Base-by-base conservation (phyloP, 2,888 invertebrate genomes). In the Leptinotarsa peninsularis region DNA sequence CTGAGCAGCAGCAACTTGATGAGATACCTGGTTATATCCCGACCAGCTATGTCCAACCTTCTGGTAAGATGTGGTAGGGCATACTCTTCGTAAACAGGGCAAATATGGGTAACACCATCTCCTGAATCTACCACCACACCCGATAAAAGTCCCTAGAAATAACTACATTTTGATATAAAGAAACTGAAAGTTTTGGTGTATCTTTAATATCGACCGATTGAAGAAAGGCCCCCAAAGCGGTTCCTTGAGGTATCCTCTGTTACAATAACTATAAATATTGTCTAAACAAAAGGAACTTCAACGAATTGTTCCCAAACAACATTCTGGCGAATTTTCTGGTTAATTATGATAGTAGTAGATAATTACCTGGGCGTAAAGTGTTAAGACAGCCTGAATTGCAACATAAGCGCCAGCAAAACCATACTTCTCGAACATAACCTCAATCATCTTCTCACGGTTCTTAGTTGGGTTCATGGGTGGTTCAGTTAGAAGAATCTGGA, bases 101-200 rank as follows among this genome's bases (percentile, higher is more conserved):
- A 99, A 78, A 99, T 98, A 88, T 99, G 99, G 4, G 99, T 99
- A 0, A 99, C 99, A 67, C 99, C 99, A 87, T 99, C 99, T 1
- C 99, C 99, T 4, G 98, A 98, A 89, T 99, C 99, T 0, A 99
- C 97, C 0, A 99, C 99, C 0, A 99, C 98, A 15, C 99, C 99
- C 15, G 98, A 99, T 75, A 98, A 92, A 21, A 99, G 91, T 70
- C 99, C 98, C 88, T 88, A 23, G 23, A 23, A 23, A 58, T 23
- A 14, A 58, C 52, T 43, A 3, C 43, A 43, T 43, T 43, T 43
- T 43, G 43, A 43, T 43, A 43, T 43, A 3, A 43, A 43, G 43
- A 0, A 43, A 43, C 43, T 43, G 43, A 43, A 43, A 43, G 43
- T 43, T 43, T 43, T 54, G 7, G n/a, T 17, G 7, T 33, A 33